These are phyloP conservation scores for Acestrorhynchus altus DNA, from an alignment of 2,797 vertebrate species.

Conservation along the genomic window DNA sequence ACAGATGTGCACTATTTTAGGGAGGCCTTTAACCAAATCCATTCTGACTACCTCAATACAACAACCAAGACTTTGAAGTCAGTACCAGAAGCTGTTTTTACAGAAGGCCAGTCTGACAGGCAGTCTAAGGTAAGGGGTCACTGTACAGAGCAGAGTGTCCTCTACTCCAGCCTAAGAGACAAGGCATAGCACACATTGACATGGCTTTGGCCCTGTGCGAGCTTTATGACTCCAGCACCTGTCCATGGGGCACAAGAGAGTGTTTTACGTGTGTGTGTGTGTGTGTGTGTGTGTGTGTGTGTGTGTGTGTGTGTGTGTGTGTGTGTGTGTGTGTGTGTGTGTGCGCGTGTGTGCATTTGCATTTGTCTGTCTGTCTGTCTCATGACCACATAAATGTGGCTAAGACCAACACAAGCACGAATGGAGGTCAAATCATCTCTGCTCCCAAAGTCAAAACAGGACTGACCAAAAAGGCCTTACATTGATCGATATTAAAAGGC, in stretches of 20 bases:
- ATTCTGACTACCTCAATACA: no score
- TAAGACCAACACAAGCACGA: neutral
- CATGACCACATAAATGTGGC: constrained; percentile 4
- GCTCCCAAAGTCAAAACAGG: neutral
- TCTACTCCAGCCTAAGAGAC: constrained; percentile 10
- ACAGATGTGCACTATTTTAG: no score
- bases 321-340: neutral
- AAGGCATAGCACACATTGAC: constrained; percentile 29
- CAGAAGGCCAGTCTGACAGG: neutral
- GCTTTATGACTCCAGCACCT: constrained; percentile 54
- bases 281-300: neutral
- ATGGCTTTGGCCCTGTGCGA: constrained; percentile 1
- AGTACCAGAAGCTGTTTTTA: neutral
- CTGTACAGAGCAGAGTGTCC: constrained; percentile 14
- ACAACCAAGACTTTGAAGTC: no score
- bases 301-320: neutral
- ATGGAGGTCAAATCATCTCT: neutral
- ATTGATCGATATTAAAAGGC: no score
- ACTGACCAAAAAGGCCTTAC: no score
- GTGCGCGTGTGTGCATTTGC: no score
- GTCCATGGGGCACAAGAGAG: constrained; percentile 30
- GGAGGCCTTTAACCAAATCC: no score
- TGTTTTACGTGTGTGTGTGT: neutral
- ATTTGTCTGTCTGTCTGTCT: neutral
- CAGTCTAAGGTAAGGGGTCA: neutral